Evolutionary conservation across 2,113 vertebrate genomes (phyloP), one percentile per base, ranked within the genome.

Genomic region (Desmodus rotundus): DNA sequence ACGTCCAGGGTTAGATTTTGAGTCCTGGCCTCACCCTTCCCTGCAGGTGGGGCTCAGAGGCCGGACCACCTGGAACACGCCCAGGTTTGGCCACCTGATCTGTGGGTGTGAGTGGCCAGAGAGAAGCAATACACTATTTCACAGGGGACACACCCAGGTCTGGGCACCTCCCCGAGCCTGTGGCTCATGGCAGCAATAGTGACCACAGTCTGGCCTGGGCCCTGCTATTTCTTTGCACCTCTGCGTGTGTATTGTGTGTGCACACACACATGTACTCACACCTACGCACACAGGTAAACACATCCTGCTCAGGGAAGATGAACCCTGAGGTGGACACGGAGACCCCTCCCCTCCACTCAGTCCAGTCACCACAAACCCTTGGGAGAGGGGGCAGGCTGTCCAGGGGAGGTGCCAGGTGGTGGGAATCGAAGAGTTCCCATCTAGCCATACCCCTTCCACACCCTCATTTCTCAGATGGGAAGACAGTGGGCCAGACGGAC

Each of bases 81-180:
- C 76, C 93, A 82, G 24, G 13, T 67, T 67, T 77, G 91, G 63
- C 38, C 67, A 52, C 80, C 45, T 84, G 26, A 41, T 38, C 87
- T 70, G 12, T 58, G 67, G 56, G 7, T 19, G 11, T 38, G 81
- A 72, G 38, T 24, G 52, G 70, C 50, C 63, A 84, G 43, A 52
- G 2, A 33, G 17, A 67, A 78, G 7, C 72, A 54, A 65, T 47
- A 47, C 33, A 20, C 41, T 63, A 47, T 47, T 54, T 33, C 81
- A 72, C n/a, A 78, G 61, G 24, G 3, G 12, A 24, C 45, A 47
- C 4, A 2, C 22, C 91, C 17, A 9, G 58, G 47, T 52, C 84
- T 2, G 7, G 54, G 45, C 24, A 33, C 67, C 54, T 38, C 17
- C 33, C 19, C 0, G 0, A 3, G 15, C 19, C 41, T 36, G 33